Evolutionary conservation across 2,113 vertebrate genomes (phyloP).

Genomic region (Tursiops truncatus): DNA sequence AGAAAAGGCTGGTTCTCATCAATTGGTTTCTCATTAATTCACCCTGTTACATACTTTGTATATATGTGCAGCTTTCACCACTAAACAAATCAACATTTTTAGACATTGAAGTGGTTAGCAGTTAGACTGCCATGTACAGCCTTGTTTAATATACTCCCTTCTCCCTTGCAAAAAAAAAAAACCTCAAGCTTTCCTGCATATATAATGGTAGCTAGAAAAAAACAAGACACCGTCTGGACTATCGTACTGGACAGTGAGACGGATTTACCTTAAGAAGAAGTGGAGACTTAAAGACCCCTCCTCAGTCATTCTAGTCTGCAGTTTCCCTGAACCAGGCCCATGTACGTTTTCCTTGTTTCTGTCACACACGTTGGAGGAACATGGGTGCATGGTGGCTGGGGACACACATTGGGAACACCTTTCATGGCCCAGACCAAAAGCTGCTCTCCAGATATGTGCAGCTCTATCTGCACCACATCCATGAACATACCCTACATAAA

Average conservation of each 20-base stretch:
- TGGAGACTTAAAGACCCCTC: accelerated
- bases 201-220: neutral
- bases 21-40: neutral
- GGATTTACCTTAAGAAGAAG: neutral
- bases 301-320: neutral
- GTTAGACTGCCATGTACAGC: neutral
- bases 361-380: neutral
- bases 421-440: neutral
- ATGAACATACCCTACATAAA: neutral
- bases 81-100: neutral
- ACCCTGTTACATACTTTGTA: neutral
- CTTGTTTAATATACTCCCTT: neutral
- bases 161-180: neutral
- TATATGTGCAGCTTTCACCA: neutral
- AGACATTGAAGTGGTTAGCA: neutral
- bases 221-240: no score
- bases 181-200: neutral
- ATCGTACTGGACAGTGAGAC: accelerated
- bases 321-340: neutral
- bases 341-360: neutral
- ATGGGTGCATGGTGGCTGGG: accelerated
- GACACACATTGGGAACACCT: neutral
- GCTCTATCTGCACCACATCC: neutral
- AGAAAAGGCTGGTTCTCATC: neutral
- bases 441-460: neutral